Percentiles rank a stretch among this genome's conserved stretches.
Evolutionary conservation across 2,888 invertebrate genomes (phyloP).

Genomic region (Ischnura elegans): DNA sequence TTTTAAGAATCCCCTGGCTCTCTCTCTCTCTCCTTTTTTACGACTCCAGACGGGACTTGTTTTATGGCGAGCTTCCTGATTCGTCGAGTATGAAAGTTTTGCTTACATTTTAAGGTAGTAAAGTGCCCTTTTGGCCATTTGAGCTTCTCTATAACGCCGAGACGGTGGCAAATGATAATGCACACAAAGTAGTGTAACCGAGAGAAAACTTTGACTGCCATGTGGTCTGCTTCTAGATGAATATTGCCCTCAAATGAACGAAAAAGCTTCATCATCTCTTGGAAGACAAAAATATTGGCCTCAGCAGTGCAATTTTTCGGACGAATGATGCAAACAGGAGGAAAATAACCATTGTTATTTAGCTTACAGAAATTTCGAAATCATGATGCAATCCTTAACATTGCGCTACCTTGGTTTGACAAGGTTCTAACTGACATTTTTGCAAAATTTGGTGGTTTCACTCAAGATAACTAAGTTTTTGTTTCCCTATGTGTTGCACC

Average conservation of each 20-base stretch:
- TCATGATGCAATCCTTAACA: no score
- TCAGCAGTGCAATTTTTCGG: no score
- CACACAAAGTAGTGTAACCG: not conserved
- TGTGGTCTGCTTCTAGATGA: not conserved
- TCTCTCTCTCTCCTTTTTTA: conserved; percentile 7
- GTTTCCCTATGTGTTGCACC: no score
- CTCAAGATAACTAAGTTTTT: no score
- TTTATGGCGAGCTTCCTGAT: conserved; percentile 29
- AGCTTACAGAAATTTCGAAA: no score
- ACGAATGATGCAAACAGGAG: no score
- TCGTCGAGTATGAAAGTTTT: not conserved
- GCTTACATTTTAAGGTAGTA: conserved; percentile 5
- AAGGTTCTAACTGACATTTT: no score
- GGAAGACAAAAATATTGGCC: no score
- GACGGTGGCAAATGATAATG: not conserved
- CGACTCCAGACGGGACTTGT: conserved; percentile 3
- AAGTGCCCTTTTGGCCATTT: not conserved
- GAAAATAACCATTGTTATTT: no score
- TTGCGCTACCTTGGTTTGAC: no score
- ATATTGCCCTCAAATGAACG: not conserved
- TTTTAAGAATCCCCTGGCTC: not conserved
- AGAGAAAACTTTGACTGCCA: not conserved
- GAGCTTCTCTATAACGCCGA: not conserved
- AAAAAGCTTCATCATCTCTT: not conserved
- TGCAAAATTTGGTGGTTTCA: no score